A percentile compares a stretch with the other conserved stretches of the same genome.
Conservation (phyloP, 2,113 vertebrate genomes). For the Anarhynchus alexandrinus region DNA sequence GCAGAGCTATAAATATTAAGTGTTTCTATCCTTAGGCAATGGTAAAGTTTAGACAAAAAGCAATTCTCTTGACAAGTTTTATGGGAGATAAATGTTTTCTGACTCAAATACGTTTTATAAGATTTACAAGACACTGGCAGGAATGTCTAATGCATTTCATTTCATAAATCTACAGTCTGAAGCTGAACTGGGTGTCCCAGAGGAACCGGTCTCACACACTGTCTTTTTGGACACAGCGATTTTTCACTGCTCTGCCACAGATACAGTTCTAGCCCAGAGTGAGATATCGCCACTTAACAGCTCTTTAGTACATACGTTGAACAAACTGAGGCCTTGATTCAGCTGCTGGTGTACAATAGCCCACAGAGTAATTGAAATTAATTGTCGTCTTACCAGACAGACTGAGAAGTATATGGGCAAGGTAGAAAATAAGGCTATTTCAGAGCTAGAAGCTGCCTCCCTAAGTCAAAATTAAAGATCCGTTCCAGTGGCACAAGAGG, state of each 20-base stretch:
- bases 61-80: constrained; percentile 17
- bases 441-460: background rate
- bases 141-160: constrained; percentile 7
- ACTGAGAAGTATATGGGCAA: background rate
- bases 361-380: background rate
- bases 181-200: constrained; percentile 7
- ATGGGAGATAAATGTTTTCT: constrained; percentile 5
- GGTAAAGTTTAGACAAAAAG: background rate
- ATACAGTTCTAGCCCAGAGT: background rate
- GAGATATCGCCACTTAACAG: constrained; percentile 16
- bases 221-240: background rate
- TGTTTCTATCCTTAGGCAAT: background rate
- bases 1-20: background rate
- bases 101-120: background rate
- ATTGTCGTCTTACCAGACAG: background rate
- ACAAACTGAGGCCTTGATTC: background rate
- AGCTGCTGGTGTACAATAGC: background rate
- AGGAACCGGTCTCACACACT: background rate
- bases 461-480: background rate
- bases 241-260: background rate
- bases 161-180: constrained; percentile 24
- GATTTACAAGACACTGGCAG: background rate
- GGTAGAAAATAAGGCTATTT: background rate
- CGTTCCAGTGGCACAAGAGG: background rate
- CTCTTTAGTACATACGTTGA: background rate